Base-by-base conservation (phyloP, 2,888 invertebrate genomes). In the Drosophila mercatorum region DNA sequence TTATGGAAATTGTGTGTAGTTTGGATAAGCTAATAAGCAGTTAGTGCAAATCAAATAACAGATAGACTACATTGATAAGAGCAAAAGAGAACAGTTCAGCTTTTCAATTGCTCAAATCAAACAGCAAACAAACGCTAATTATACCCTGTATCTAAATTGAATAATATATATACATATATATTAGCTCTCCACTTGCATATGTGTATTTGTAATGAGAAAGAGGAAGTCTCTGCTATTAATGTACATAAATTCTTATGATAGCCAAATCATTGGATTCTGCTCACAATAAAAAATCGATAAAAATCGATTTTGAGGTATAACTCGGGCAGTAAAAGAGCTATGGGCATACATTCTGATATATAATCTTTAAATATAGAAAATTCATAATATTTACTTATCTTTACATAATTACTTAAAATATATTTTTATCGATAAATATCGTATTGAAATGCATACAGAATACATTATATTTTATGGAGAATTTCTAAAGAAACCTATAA, bases 21-120 rank as follows among this genome's bases (percentile, higher is more conserved):
- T 58, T 12, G 53, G 63, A 47, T 44, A 36, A 49, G 40, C 52
- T 78, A 78, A 78, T 78, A 66, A 77, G 51, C 60, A 67, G 62
- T 78, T 77, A 51, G 55, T 46, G 22, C 40, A 26, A 57, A 22
- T 38, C 38, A 52, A 52, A 43, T 40, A 57, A 31, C 2, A 38
- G 36, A 59, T 43, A 34, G 11, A 43, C 31, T 17, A 28, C 2
- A 46, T 41, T 14, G 47, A 44, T 56, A 60, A 43, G 34, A 10
- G 34, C 12, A 12, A 17, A 12, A 65, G 17, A 17, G 10, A 56
- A 12, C 22, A 8, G 36, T 53, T 22, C 41, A 10, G 5, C 22
- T 55, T 55, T 40, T 28, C 40, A 41, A 28, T 41, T 55, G n/a
- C 31, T n/a, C 8, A 41, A 53, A 53, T 38, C 22, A 12, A 51